A percentile compares a stretch with the other conserved stretches of the same genome.
These are phyloP conservation scores for Lepilemur septentrionalis DNA, from an alignment of 2,797 vertebrate genomes.

Conservation along the genomic window DNA sequence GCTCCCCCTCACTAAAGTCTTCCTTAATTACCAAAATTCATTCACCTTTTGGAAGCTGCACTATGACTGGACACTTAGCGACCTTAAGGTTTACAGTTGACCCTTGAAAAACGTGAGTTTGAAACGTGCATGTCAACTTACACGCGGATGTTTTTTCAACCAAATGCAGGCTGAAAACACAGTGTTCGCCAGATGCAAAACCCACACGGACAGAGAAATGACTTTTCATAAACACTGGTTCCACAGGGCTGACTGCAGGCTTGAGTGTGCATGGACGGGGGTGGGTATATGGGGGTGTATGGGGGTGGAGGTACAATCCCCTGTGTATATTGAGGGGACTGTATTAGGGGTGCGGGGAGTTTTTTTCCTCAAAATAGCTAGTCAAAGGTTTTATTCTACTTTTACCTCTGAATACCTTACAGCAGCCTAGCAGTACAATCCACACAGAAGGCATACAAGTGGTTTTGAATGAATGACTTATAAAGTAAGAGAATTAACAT, in stretches of 20 bases:
- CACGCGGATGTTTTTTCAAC: neutral
- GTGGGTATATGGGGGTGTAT: neutral
- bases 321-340: neutral
- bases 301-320: neutral
- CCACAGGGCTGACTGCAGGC: too few species aligned
- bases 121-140: neutral
- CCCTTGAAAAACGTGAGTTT: neutral
- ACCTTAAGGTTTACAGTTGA: neutral
- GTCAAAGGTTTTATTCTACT: accelerated
- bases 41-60: neutral
- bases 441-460: neutral
- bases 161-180: neutral
- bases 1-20: neutral
- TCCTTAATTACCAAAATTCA: neutral
- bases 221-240: neutral
- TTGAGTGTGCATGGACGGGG: neutral
- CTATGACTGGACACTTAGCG: neutral
- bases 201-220: neutral
- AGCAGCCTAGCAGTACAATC: neutral
- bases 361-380: neutral
- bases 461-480: neutral
- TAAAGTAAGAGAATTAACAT: neutral
- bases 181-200: neutral
- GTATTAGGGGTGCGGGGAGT: neutral
- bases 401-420: neutral